These are phyloP conservation scores for Beroe ovata DNA, from an alignment of 37 sponge, comb jelly and placozoan species.

Conservation along the genomic window DNA sequence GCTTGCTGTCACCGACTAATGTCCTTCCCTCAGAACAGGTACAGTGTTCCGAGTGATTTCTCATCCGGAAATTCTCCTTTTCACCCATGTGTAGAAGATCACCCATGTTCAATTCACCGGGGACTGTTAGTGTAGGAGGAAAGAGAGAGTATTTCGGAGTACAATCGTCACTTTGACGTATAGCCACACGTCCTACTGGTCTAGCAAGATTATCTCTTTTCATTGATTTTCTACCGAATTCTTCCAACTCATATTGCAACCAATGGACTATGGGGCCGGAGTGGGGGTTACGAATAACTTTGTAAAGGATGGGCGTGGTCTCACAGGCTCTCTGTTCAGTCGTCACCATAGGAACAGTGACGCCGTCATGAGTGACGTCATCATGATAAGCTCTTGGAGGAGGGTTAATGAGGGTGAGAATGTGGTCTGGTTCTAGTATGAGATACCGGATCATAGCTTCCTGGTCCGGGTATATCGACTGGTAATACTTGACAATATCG, in stretches of 20 bases:
- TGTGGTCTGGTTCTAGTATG: background rate
- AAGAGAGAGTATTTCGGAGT: no score
- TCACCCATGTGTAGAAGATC: background rate
- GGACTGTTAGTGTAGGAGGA: no score
- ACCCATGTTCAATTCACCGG: background rate
- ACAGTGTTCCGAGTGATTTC: background rate
- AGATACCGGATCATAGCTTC: background rate
- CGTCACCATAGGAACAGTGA: no score
- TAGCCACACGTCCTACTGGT: background rate
- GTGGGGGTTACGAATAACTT: background rate
- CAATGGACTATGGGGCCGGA: background rate
- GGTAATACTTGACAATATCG: background rate
- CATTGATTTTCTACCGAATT: no score
- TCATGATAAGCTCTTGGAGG: no score
- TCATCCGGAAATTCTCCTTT: background rate
- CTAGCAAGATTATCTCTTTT: background rate
- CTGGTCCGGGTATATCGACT: background rate
- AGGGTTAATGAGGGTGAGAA: background rate
- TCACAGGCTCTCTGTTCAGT: no score
- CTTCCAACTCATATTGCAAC: background rate
- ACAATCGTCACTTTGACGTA: background rate
- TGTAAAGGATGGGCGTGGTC: background rate
- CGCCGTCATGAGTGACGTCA: no score
- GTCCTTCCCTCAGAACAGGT: no score
- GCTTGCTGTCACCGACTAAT: background rate